Percentiles rank a stretch among this genome's conserved stretches.
Conservation (phyloP, 2,888 invertebrate genomes). For the Melinopterus prodromus region DNA sequence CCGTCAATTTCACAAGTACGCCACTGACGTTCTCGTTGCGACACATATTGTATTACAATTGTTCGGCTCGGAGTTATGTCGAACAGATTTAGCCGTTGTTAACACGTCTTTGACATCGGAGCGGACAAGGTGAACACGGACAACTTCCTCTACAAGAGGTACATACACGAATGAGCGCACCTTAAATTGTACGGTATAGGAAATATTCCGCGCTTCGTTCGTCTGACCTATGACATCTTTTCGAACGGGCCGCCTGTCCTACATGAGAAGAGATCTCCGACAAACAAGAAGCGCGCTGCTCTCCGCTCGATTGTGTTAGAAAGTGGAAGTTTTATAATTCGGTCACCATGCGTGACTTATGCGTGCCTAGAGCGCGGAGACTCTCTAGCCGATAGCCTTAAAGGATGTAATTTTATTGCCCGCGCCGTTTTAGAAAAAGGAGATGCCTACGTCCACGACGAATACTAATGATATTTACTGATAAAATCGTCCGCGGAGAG, state of each 20-base stretch:
- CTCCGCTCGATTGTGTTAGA: conserved; percentile 45
- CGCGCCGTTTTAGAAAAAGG: conserved; percentile 26
- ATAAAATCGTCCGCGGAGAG: conserved; percentile 26
- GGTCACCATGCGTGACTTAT: conserved; percentile 48
- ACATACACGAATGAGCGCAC: conserved; percentile 27
- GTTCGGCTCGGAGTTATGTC: conserved; percentile 39
- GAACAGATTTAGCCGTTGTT: conserved; percentile 40
- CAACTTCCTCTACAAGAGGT: conserved; percentile 35
- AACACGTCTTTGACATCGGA: conserved; percentile 40
- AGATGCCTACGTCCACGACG: conserved; percentile 22
- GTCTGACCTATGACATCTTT: conserved; percentile 43
- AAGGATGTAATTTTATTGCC: conserved; percentile 32
- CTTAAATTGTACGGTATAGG: conserved; percentile 29
- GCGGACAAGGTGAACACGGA: conserved; percentile 34
- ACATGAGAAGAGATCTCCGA: conserved; percentile 22
- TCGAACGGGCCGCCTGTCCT: conserved; percentile 35
- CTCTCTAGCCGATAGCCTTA: conserved; percentile 33
- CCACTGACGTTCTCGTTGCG: conserved; percentile 34
- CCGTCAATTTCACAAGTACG: neutral
- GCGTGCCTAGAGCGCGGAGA: conserved; percentile 36
- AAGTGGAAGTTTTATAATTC: conserved; percentile 47
- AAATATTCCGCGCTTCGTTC: conserved; percentile 34
- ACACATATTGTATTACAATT: conserved; percentile 42
- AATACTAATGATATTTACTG: conserved; percentile 27
- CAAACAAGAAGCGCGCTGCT: conserved; percentile 44